Base-by-base conservation (phyloP, 2,113 vertebrate species). In the Microtus montanus region DNA sequence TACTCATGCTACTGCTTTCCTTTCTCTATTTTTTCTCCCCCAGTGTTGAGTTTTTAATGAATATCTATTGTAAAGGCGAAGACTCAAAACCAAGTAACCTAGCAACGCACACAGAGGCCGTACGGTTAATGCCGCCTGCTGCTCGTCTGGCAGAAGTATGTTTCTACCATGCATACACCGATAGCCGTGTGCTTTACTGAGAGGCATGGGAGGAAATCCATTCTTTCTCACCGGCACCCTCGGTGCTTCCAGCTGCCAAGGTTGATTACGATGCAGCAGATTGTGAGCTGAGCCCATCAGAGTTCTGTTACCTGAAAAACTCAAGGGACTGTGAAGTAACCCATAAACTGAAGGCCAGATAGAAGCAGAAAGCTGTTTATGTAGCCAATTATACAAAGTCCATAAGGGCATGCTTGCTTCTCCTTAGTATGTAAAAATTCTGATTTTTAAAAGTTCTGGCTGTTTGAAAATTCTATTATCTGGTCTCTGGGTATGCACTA, bases 51-150 rank as follows among this genome's bases (percentile, higher is more conserved):
- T 41, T 89, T 89, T 75, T 61, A 64, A 87, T 54, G 61, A 87
- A 86, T 93, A 78, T 52, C 26, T 63, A 80, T 22, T 63, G 1
- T 84, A 89, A 91, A 96, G 79, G 79, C 92, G 96, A 94, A 88
- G 77, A 52, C 44, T 92, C 17, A 14, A 68, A 73, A 92, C 3
- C 68, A 61, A 96, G 95, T 90, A 96, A 89, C 87, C 83, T 96
- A 90, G 79, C 91, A 97, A 97, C 22, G 0, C 68, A 63, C 38
- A 85, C 9, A 82, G 63, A 93, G 70, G 78, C 85, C 2, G 3
- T 63, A 85, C 73, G n/a, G 92, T 87, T 63, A 95, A 90, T n/a
- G 47, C 44, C 28, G 28, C 47, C 58, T 87, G 26, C n/a, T 85
- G 86, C 79, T 85, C 86, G 47, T 90, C 75, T 66, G 91, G 78